Conservation (phyloP, 2,888 invertebrate species). For the Andricus quercusramuli region DNA sequence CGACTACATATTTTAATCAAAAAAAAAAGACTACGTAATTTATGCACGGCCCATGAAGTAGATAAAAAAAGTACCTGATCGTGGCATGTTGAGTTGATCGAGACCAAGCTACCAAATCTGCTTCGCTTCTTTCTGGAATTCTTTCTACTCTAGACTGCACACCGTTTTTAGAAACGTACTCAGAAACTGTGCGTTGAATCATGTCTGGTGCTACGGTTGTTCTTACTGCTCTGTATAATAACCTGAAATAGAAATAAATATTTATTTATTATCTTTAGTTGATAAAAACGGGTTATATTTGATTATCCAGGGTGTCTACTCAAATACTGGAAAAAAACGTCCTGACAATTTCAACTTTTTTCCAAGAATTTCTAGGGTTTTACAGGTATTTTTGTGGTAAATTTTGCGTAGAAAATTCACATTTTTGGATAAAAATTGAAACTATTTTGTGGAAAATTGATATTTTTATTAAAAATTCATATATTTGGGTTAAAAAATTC, state of each 20-base stretch:
- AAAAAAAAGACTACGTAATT: too few relatives aligned
- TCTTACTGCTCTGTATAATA: constrained; percentile 85
- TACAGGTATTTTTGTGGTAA: too few relatives aligned
- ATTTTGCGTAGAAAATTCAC: too few relatives aligned
- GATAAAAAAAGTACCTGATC: constrained; percentile 67
- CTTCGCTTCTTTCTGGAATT: constrained; percentile 66
- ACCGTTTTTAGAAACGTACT: constrained; percentile 59
- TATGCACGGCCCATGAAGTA: not conserved
- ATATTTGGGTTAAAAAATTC: too few relatives aligned
- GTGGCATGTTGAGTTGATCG: constrained; percentile 75
- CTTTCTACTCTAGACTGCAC: constrained; percentile 63
- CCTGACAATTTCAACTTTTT: too few relatives aligned
- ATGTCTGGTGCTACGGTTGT: constrained; percentile 87
- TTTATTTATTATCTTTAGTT: constrained; percentile 41
- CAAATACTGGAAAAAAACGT: too few relatives aligned
- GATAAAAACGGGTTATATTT: not conserved
- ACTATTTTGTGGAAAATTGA: too few relatives aligned
- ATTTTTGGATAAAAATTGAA: too few relatives aligned
- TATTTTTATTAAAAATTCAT: too few relatives aligned
- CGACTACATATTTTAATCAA: too few relatives aligned
- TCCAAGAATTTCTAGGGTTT: too few relatives aligned
- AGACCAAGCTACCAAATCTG: constrained; percentile 74
- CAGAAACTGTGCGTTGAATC: constrained; percentile 84
- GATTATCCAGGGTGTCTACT: not conserved
- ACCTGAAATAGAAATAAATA: constrained; percentile 78